These are phyloP conservation scores for Okapia johnstoni DNA, from an alignment of 2,113 vertebrate genomes.

Conservation along the genomic window DNA sequence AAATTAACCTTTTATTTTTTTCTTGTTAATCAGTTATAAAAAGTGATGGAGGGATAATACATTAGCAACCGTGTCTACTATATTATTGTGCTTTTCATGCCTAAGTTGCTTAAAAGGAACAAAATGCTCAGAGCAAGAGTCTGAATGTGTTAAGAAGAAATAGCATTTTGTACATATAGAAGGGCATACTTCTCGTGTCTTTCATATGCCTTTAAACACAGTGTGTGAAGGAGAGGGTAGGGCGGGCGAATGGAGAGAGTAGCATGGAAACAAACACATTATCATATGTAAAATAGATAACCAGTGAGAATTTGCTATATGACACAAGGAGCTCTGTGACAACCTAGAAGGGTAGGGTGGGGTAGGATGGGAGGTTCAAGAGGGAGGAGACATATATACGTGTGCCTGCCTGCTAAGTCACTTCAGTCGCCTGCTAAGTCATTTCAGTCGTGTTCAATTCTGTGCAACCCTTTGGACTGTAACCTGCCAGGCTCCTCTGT, in stretches of 20 bases:
- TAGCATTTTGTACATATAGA: not conserved
- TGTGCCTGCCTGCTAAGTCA: not conserved
- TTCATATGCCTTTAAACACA: not conserved
- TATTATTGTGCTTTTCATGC: conserved; percentile 61
- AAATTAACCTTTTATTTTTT: conserved; percentile 81
- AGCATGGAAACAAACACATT: not conserved
- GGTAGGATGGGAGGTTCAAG: not conserved
- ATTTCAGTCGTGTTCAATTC: not conserved
- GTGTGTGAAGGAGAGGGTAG: not conserved
- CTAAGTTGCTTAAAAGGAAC: not conserved
- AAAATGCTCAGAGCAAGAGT: not conserved
- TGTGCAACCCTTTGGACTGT: not conserved
- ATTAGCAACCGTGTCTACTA: conserved; percentile 65
- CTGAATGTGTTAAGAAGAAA: not conserved
- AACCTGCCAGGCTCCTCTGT: not conserved
- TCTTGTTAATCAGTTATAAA: conserved; percentile 72
- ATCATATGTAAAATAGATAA: not conserved
- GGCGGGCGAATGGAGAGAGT: not conserved
- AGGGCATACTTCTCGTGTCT: not conserved
- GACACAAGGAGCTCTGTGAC: not conserved
- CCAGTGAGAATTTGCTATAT: not conserved
- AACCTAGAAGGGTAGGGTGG: not conserved
- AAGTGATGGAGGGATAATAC: conserved; percentile 69
- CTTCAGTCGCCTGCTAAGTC: not conserved
- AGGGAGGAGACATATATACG: not conserved